phyloP scores from a whole-genome alignment of 1,140 invertebrate species.

The Harpegnathos saltator region DNA sequence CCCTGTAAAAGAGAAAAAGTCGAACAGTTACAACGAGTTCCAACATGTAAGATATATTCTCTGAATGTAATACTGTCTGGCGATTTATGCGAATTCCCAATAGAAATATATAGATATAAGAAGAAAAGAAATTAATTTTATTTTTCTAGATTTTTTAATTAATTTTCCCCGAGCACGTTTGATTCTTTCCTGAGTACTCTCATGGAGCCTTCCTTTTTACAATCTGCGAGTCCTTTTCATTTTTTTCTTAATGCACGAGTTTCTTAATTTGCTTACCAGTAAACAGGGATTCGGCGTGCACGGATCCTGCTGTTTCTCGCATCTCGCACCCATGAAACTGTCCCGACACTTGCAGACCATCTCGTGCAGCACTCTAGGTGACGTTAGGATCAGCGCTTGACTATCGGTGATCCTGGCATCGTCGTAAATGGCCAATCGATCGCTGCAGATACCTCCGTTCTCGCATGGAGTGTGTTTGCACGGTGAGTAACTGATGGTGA shows the following conservation, averaged over 20 bases:
- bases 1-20: conserved; percentile 83
- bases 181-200: too few relatives aligned
- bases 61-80: too few relatives aligned
- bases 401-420: conserved; percentile 91
- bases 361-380: conserved; percentile 91
- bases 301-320: conserved; percentile 94
- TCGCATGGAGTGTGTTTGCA: conserved; percentile 90
- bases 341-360: conserved; percentile 92
- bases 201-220: too few relatives aligned
- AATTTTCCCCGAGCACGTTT: too few relatives aligned
- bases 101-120: not conserved
- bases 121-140: not conserved
- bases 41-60: not conserved
- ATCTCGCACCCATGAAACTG: conserved; percentile 92
- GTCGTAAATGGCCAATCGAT: conserved; percentile 90
- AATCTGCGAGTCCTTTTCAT: too few relatives aligned
- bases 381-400: conserved; percentile 92
- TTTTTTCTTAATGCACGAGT: too few relatives aligned
- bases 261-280: conserved; percentile 69
- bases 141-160: too few relatives aligned
- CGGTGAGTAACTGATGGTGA: conserved; percentile 90
- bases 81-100: too few relatives aligned
- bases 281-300: conserved; percentile 96
- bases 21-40: not conserved
- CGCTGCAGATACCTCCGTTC: conserved; percentile 92